These are phyloP conservation scores for Lomographa bimaculata DNA, from an alignment of 2,888 invertebrate species.

Conservation along the genomic window DNA sequence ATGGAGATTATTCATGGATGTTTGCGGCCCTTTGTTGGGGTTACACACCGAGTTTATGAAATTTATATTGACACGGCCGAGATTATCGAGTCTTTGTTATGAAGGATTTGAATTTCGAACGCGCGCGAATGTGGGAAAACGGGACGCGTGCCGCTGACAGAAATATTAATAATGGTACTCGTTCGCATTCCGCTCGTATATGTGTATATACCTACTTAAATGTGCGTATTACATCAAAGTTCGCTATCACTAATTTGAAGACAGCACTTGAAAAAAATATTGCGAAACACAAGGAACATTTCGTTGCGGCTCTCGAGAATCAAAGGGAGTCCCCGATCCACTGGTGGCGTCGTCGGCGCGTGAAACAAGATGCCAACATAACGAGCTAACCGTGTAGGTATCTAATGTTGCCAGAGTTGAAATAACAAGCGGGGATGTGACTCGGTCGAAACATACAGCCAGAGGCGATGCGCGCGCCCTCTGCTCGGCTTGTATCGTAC, in stretches of 20 bases:
- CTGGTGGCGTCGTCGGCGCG: conserved; percentile 51
- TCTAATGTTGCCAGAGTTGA: conserved; percentile 52
- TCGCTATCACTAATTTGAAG: conserved; percentile 61
- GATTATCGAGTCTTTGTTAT: conserved; percentile 77
- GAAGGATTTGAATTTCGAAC: conserved; percentile 67
- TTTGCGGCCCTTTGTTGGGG: conserved; percentile 72
- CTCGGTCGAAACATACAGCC: conserved; percentile 32
- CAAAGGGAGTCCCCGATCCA: conserved; percentile 61
- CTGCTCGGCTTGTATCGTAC: conserved; percentile 29
- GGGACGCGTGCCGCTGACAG: conserved; percentile 70
- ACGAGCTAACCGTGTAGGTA: conserved; percentile 61
- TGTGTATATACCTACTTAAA: background rate
- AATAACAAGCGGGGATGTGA: conserved; percentile 30
- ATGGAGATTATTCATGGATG: conserved; percentile 80
- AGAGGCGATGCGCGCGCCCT: conserved; percentile 37
- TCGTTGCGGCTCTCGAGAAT: conserved; percentile 52
- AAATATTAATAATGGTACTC: conserved; percentile 63
- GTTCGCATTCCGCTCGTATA: conserved; percentile 8
- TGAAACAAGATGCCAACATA: conserved; percentile 63
- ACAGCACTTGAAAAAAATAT: conserved; percentile 56
- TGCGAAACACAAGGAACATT: conserved; percentile 54
- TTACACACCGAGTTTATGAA: conserved; percentile 73
- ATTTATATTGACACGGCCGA: conserved; percentile 77
- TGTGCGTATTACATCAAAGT: conserved; percentile 37
- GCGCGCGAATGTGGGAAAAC: conserved; percentile 59